Evolutionary conservation across 2,888 invertebrate species (phyloP).

Genomic region (Elysia crispata): DNA sequence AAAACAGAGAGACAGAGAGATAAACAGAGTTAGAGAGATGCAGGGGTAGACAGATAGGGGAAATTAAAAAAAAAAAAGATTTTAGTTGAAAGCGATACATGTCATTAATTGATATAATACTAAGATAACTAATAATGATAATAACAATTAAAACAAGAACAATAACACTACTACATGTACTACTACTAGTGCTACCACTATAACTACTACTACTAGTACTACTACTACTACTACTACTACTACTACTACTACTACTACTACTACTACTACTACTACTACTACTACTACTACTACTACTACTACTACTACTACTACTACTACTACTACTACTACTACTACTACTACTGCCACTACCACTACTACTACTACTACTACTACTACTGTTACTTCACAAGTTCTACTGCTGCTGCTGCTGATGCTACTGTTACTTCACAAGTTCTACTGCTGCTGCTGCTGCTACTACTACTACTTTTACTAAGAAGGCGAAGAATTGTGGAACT

Average conservation of each 20-base stretch:
- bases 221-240: constrained; percentile 29
- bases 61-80: no score
- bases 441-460: no score
- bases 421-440: not conserved
- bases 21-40: no score
- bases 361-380: constrained; percentile 32
- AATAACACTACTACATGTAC: not conserved
- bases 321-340: constrained; percentile 24
- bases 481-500: no score
- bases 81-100: no score
- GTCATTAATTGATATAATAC: no score
- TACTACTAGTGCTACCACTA: not conserved
- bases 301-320: not conserved
- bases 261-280: constrained; percentile 43
- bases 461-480: no score
- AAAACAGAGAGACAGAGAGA: no score
- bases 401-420: no score
- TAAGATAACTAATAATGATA: no score
- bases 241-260: constrained; percentile 41
- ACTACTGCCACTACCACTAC: constrained; percentile 29
- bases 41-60: no score
- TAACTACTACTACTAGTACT: constrained; percentile 19
- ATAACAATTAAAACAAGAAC: not conserved
- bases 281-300: constrained; percentile 36
- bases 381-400: constrained; percentile 34